Conservation (phyloP, 2,797 vertebrate genomes). For the Taeniopygia guttata region DNA sequence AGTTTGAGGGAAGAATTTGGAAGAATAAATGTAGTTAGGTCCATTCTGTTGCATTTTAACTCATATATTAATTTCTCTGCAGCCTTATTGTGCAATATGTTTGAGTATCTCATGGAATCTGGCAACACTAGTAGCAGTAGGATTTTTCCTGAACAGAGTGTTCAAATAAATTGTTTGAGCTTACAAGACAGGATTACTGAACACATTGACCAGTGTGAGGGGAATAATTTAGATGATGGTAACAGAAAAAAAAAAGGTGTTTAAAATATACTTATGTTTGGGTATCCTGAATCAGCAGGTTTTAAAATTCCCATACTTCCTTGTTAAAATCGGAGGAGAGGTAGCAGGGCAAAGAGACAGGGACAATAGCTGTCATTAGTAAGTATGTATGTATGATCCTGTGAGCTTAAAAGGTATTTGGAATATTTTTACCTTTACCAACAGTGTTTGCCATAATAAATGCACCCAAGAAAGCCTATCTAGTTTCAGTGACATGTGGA, state of each 20-base stretch:
- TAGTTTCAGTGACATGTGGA: neutral
- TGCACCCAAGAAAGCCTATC: neutral
- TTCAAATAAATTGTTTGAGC: neutral
- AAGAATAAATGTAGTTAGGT: neutral
- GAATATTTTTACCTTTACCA: neutral
- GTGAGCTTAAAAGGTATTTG: neutral
- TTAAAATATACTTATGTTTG: neutral
- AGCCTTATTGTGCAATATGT: neutral
- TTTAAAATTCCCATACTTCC: neutral
- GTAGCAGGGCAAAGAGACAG: neutral
- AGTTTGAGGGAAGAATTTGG: neutral
- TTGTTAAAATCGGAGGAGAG: neutral
- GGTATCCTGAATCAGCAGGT: neutral
- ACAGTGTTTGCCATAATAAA: neutral
- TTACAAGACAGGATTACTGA: neutral
- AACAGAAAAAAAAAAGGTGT: neutral
- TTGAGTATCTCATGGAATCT: neutral
- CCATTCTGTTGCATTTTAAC: neutral
- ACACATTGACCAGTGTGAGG: neutral
- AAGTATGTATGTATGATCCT: fast-evolving
- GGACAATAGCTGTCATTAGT: neutral
- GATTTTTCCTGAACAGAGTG: neutral
- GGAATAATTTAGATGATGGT: neutral
- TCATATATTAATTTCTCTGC: neutral
- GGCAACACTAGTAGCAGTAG: neutral